These are phyloP conservation scores for Pardalotus punctatus DNA, from an alignment of 2,113 vertebrate genomes.

Conservation along the genomic window DNA sequence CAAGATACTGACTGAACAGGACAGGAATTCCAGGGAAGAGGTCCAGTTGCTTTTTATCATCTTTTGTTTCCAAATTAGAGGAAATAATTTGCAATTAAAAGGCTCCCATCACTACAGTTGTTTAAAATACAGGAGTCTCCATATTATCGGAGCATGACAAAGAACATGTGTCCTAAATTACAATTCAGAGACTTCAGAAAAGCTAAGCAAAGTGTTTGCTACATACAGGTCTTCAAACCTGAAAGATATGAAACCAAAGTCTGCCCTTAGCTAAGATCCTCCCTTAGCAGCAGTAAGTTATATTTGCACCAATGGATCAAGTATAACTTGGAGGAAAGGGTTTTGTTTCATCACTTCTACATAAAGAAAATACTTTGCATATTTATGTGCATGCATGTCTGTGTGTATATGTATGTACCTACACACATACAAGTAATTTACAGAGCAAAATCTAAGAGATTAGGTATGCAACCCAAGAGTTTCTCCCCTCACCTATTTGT, in stretches of 20 bases:
- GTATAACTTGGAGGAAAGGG: constrained; percentile 16
- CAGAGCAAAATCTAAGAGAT: constrained; percentile 1
- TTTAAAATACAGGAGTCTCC: not conserved
- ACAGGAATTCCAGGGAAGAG: not conserved
- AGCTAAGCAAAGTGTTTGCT: not conserved
- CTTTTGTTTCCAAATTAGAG: not conserved
- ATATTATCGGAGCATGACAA: not conserved
- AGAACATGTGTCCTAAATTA: not conserved
- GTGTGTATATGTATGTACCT: constrained; percentile 3
- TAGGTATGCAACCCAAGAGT: constrained; percentile 11
- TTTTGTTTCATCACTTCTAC: constrained; percentile 54
- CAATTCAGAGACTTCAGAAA: constrained; percentile 12
- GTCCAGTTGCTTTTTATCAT: not conserved
- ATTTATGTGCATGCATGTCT: constrained; percentile 26
- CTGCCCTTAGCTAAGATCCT: not conserved
- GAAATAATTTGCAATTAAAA: not conserved
- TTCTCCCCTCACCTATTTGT: constrained; percentile 31
- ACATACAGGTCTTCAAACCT: constrained; percentile 15
- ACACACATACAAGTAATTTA: not conserved
- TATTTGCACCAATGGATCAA: constrained; percentile 16
- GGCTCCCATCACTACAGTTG: not conserved
- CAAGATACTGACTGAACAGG: not conserved
- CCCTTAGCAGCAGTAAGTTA: constrained; percentile 31
- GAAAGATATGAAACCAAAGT: not conserved
- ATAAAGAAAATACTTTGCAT: constrained; percentile 37